Conservation (phyloP, 2,113 vertebrate species). For the Rhabdomys dilectus region DNA sequence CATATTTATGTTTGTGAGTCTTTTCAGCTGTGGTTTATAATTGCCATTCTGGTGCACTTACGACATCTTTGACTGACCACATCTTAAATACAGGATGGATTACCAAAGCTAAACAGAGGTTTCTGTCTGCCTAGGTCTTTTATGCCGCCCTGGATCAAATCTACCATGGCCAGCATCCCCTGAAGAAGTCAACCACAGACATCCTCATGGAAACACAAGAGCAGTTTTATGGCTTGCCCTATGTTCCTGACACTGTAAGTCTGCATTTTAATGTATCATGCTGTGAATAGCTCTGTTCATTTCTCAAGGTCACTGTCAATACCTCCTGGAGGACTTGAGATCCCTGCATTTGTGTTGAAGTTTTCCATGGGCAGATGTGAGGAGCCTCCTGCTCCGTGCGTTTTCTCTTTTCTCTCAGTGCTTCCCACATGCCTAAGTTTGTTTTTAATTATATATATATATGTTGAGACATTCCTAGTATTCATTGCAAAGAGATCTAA, state of each 20-base stretch:
- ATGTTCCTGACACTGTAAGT: constrained; percentile 94
- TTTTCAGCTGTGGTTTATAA: constrained; percentile 36
- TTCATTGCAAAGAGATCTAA: neutral
- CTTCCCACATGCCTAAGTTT: neutral
- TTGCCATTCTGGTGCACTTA: neutral
- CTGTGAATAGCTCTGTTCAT: neutral
- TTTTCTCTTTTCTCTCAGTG: neutral
- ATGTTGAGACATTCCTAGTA: neutral
- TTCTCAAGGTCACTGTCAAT: neutral
- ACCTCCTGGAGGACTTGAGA: neutral
- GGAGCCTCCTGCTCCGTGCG: neutral
- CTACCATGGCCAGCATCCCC: constrained; percentile 94
- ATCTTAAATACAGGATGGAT: neutral
- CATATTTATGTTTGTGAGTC: neutral
- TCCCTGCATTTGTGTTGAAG: neutral
- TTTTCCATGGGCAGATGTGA: neutral
- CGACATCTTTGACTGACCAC: neutral
- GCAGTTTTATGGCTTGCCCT: constrained; percentile 94
- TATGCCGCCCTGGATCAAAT: constrained; percentile 97
- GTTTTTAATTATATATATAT: neutral
- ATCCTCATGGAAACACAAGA: constrained; percentile 95
- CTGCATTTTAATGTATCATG: neutral
- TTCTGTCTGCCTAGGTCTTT: constrained; percentile 91
- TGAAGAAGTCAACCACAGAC: constrained; percentile 93
- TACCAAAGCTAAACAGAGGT: constrained; percentile 30